Base-by-base conservation (phyloP, 2,113 vertebrate genomes). In the Sinosuthora webbiana region DNA sequence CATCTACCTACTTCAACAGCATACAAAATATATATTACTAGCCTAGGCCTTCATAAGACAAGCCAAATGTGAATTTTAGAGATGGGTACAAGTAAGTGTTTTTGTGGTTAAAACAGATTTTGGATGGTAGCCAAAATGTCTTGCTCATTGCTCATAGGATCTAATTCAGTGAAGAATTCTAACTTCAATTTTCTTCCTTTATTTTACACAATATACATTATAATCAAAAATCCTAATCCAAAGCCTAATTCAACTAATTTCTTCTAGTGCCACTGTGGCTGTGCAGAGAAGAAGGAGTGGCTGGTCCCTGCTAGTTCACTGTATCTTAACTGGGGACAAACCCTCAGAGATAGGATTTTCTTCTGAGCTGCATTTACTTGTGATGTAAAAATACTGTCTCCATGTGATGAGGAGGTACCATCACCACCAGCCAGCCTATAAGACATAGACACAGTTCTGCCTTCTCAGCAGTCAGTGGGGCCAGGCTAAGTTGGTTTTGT, bases 21-120 rank as follows among this genome's bases (percentile, higher is more conserved):
- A 82, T 53, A 71, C 42, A 95, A 71, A 94, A 73, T 35, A 93
- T 57, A 12, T 79, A 69, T 89, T 80, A 76, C 53, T 85, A 75
- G 76, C 28, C 35, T 60, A 82, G 60, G 22, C 28, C 9, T 68
- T 84, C 73, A 49, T 24, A 91, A 87, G 13, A 71, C 33, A 90
- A 84, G 49, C 17, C 41, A 92, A 91, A 82, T 75, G 19, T 1
- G 4, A 87, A 39, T 87, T 95, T 78, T 84, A 84, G 37, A 83
- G 47, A 83, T 81, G 18, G 84, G 47, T 87, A 82, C 74, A 93
- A 93, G 21, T 75, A 78, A 52, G 30, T 49, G 22, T 39, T 87
- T 84, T 87, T 83, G 44, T 60, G 53, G 70, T 79, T 94, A 71
- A 94, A 90, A 90, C 45, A 80, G 59, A 86, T 74, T 74, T 83